These are phyloP conservation scores for Myiothlypis coronata DNA, from an alignment of 2,797 vertebrate genomes.

Conservation along the genomic window DNA sequence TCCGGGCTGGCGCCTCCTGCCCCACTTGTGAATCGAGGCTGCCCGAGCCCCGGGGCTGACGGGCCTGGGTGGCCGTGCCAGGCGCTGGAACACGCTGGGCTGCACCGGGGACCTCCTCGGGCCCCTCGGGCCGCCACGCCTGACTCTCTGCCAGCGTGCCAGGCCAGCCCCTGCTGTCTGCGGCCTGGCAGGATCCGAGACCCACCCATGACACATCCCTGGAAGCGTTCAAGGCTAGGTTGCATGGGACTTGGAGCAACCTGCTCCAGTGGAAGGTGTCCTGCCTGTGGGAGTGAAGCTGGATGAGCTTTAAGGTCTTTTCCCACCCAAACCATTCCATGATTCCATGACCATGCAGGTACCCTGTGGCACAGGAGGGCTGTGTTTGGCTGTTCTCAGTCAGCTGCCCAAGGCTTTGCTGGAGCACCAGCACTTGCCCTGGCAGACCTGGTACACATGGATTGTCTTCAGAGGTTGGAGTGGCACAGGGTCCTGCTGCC, in stretches of 20 bases:
- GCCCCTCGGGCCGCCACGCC: rapidly evolving
- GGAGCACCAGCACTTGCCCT: background rate
- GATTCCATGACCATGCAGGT: background rate
- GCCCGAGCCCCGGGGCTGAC: rapidly evolving
- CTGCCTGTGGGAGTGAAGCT: background rate
- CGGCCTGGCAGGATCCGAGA: rapidly evolving
- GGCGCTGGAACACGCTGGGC: background rate
- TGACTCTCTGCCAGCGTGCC: background rate
- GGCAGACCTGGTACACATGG: background rate
- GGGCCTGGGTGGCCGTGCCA: background rate
- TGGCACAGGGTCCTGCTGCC: background rate
- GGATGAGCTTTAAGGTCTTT: background rate
- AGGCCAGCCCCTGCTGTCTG: background rate
- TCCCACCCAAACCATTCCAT: background rate
- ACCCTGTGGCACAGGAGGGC: background rate
- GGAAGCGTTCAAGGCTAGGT: background rate
- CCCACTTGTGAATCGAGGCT: background rate
- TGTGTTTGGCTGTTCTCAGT: background rate
- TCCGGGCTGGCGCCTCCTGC: background rate
- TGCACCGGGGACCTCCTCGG: background rate
- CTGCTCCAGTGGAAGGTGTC: background rate
- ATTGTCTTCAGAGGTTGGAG: background rate
- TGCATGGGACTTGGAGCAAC: background rate
- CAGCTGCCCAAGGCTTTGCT: background rate
- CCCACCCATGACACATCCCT: no score